A percentile compares a stretch with the other conserved stretches of the same genome.
These are phyloP conservation scores for Clistopyga incitator DNA, from an alignment of 2,888 invertebrate species.

Conservation along the genomic window DNA sequence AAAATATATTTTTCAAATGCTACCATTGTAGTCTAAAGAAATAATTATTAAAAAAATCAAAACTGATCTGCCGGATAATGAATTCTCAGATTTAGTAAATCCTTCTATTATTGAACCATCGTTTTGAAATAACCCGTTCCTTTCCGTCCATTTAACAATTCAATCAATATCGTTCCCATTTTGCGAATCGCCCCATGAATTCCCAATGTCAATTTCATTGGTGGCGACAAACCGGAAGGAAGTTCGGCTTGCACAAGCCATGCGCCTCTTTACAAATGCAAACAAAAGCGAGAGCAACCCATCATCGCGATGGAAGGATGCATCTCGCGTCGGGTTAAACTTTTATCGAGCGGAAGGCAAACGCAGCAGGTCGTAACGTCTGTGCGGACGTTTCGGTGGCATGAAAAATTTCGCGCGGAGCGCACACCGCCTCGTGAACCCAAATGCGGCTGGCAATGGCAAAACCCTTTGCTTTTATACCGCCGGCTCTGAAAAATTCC, in stretches of 20 bases:
- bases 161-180: conserved; percentile 1
- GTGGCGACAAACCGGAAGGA: conserved; percentile 41
- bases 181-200: neutral
- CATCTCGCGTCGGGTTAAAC: conserved; percentile 69
- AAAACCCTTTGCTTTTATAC: conserved; percentile 23
- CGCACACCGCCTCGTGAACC: conserved; percentile 46
- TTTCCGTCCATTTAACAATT: neutral
- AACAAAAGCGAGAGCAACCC: conserved; percentile 38
- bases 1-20: neutral
- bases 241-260: conserved; percentile 40
- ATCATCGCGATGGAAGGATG: conserved; percentile 16
- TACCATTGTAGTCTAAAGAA: neutral
- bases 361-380: conserved; percentile 53
- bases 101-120: neutral
- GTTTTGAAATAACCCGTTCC: neutral
- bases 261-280: conserved; percentile 8
- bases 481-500: conserved; percentile 9
- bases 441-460: conserved; percentile 29
- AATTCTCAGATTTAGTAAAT: too few species aligned
- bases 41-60: too few species aligned
- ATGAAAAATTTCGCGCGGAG: conserved; percentile 79
- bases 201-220: neutral
- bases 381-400: conserved; percentile 65
- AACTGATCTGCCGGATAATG: too few species aligned
- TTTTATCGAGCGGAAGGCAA: conserved; percentile 68